Base-by-base conservation (phyloP, 2,888 invertebrate species). In the Flexamia atlantica region DNA sequence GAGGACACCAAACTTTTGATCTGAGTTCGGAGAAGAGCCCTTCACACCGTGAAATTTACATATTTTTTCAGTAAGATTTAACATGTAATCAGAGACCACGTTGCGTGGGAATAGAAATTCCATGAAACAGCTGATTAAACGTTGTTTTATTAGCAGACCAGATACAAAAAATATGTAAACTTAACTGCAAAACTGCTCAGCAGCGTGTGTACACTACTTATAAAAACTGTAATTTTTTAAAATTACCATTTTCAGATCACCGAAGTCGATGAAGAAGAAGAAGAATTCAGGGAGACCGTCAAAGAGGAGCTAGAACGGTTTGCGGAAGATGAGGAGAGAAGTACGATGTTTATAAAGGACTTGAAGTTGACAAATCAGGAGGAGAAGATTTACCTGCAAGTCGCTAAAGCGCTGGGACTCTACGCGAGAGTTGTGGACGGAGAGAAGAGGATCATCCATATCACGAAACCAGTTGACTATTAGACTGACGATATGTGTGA, bases 401-500 rank as follows among this genome's bases (percentile, higher is more conserved):
- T 50, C 20, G 82, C 82, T 4, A 82, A 53, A 25, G 68, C 42
- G 0, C 20, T 82, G 20, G 82, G 82, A 17, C 42, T 82, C 12
- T 72, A 72, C 30, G 70, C 50, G 2, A 20, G 82, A 68, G 36
- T 82, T 25, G 50, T 23, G 23, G 82, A 82, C 20, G 25, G 53
- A 25, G 70, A 70, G 12, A 68, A 46, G 25, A 42, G 53, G 32
- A 70, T 53, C 25, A 46, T 82, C 46, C 70, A 70, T 23, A 50
- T 82, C 36, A 82, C 25, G 36, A 82, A 82, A 50, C 82, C 82
- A 17, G 10, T 5, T 32, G 70, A 82, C 36, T 72, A 40, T 20
- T 20, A 72, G 36, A n/a, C 40, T 32, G 2, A 7, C 32, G n/a
- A 30, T 17, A 46, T 46, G 4, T 14, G 14, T 46, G 2, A 46